Base-by-base conservation (phyloP, 2,888 invertebrate genomes). In the Phasia obesa region DNA sequence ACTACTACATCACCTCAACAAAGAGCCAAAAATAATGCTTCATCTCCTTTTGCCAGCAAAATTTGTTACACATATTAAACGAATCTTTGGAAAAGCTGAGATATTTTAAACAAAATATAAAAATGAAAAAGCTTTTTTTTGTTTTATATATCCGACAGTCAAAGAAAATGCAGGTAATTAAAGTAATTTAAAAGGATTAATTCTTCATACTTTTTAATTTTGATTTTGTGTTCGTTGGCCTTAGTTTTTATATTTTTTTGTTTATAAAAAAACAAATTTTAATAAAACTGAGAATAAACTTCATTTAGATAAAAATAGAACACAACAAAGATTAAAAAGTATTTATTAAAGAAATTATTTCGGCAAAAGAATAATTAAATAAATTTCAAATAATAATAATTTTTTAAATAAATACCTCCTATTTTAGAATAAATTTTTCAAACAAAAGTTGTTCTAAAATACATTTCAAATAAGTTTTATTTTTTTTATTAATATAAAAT, bases 161-260 rank as follows among this genome's bases (percentile, higher is more conserved):
- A 47, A 15, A 23, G n/a, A 44, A n/a, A 17, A 44, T 17, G 17
- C 17, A 47, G 49, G 17, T 38, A 25, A 65, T 65, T 78, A 49
- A 71, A 65, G 78, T 42, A 51, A 65, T 73, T 73, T 73, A 53
- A 73, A 71, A 44, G 65, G 78, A 79, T 79, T 73, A 73, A 73
- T 44, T 65, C 59, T 59, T 11, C 59, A 31, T 59, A 38, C 21
- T 3, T 47, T 19, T 35, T 23, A 55, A 15, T 35, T 19, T 9
- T 57, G 0, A 38, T 35, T 65, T 49, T 49, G 35, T 55, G 4
- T 27, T 49, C 27, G n/a, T 4, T 6, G 7, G 13, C 15, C 15
- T 65, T 23, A 51, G 4, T 44, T 44, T 44, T 6, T 17, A 17
- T 44, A 5, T 6, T 2, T 5, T 27, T n/a, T 25, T 42, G n/a